Base-by-base conservation (phyloP, 2,797 vertebrate genomes). In the Sebastes baramenuke region DNA sequence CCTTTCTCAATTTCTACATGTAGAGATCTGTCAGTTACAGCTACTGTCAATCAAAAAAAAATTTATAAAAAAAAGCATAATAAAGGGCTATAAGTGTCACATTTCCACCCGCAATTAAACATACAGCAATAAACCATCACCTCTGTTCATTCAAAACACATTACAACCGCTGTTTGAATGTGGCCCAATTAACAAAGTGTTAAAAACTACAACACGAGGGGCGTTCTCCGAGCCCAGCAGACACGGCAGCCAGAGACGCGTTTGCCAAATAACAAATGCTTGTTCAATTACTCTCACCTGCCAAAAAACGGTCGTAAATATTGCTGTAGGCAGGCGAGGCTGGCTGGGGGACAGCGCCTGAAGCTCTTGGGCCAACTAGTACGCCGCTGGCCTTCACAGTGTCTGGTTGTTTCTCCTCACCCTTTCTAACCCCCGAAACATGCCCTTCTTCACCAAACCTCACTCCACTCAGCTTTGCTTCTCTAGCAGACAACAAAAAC, bases 191-290 rank as follows among this genome's bases (percentile, higher is more conserved):
- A 92, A 84, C 80, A 58, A 78, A 85, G 77, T 84, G 87, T 88
- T 87, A 84, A 85, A 89, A 85, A 86, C 83, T 81, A 73, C 75
- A 88, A 83, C 88, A 73, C 12, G 62, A 77, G 68, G 72, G 86
- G 78, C 66, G 60, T 88, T 89, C 87, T 80, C 62, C 6, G 67
- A 56, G 68, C 58, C 71, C 78, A 74, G 76, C 77, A 76, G 76
- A 79, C 79, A 13, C 30, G 14, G 82, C 72, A 85, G 92, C 85
- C 88, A 86, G 70, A 85, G 80, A 77, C 77, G 52, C 54, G 81
- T 70, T 91, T 90, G 92, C 90, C 90, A 93, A 92, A 92, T 92
- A 92, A 88, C 89, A 79, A 94, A 92, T 82, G 88, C 91, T 88
- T 90, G 89, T 91, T 93, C 85, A 90, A 88, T 90, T 87, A 88